Conservation (phyloP, 2,113 vertebrate genomes). For the Etia nguti region DNA sequence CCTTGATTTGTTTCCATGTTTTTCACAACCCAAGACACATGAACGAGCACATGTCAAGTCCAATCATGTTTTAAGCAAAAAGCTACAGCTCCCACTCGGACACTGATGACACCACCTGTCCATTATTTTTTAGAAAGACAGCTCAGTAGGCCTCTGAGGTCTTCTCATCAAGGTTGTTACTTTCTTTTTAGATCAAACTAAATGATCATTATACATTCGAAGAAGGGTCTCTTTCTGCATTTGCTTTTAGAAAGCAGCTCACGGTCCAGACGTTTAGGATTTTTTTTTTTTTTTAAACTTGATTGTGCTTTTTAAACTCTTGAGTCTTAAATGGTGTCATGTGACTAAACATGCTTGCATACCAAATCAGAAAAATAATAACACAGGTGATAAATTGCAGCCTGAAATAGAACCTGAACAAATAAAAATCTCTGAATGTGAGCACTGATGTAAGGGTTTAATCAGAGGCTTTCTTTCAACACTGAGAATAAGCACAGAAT, state of each 20-base stretch:
- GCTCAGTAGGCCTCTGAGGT: not conserved
- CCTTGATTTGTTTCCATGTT: not conserved
- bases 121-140: not conserved
- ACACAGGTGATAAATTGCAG: not conserved
- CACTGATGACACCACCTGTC: not conserved
- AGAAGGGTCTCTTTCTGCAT: not conserved
- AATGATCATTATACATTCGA: not conserved
- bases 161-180: not conserved
- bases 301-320: not conserved
- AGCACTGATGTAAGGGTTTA: not conserved
- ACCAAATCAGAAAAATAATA: not conserved
- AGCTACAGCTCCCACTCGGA: not conserved
- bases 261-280: rapidly evolving
- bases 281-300: rapidly evolving
- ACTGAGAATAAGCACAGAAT: not conserved
- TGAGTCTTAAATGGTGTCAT: not conserved
- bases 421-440: not conserved
- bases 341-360: not conserved
- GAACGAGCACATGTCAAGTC: not conserved
- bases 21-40: not conserved
- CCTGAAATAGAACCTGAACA: not conserved
- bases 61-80: not conserved
- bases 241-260: not conserved
- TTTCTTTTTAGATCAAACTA: not conserved
- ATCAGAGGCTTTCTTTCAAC: not conserved